These are phyloP conservation scores for Tenrec ecaudatus DNA, from an alignment of 2,113 vertebrate species.

Conservation along the genomic window DNA sequence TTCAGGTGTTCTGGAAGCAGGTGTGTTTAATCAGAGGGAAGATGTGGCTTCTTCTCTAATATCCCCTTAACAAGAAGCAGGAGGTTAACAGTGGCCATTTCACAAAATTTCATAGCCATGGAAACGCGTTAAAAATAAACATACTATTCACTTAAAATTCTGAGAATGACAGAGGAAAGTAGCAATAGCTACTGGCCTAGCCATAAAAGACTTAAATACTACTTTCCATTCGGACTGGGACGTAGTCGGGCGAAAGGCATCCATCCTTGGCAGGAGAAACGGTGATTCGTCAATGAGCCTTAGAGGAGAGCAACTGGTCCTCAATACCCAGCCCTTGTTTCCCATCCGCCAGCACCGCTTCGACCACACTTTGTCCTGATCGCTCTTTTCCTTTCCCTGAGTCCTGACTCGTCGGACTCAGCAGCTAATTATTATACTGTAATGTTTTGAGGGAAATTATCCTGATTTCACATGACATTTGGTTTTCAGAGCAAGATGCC, in stretches of 20 bases:
- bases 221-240: neutral
- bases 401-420: neutral
- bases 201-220: neutral
- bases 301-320: neutral
- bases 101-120: slow-evolving; percentile 31
- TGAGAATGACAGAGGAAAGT: slow-evolving; percentile 7
- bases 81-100: slow-evolving; percentile 1
- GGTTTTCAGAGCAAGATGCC: neutral
- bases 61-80: slow-evolving; percentile 41
- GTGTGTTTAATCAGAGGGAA: slow-evolving; percentile 46
- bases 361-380: neutral
- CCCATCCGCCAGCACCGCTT: neutral
- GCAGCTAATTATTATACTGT: neutral
- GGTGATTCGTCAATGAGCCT: neutral
- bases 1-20: slow-evolving; percentile 51
- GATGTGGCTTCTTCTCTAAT: neutral
- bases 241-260: neutral
- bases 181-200: neutral
- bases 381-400: neutral
- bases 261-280: neutral
- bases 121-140: slow-evolving; percentile 29
- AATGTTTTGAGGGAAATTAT: neutral
- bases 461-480: neutral
- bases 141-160: slow-evolving; percentile 1
- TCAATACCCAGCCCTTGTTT: neutral